phyloP scores from a whole-genome alignment of 2,797 vertebrate species.

The Lacerta viridis region DNA sequence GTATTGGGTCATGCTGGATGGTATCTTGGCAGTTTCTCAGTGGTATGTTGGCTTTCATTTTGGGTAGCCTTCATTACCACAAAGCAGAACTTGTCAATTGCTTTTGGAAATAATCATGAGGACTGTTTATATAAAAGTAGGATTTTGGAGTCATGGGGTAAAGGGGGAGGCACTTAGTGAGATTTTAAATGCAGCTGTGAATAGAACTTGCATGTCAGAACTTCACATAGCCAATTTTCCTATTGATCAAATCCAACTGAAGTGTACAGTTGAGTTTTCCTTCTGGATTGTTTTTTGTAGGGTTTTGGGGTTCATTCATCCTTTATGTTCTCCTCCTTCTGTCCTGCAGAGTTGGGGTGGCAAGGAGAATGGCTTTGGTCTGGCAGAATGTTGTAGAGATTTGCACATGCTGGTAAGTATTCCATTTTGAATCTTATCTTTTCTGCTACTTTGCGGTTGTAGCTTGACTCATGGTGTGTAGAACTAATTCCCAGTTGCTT shows the following conservation, averaged over 20 bases:
- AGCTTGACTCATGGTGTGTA: background rate
- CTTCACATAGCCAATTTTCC: background rate
- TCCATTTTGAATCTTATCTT: background rate
- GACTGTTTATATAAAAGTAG: background rate
- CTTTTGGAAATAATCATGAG: background rate
- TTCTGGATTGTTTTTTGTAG: background rate
- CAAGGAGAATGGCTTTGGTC: conserved; percentile 96
- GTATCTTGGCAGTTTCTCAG: background rate
- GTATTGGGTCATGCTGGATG: background rate
- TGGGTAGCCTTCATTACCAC: background rate
- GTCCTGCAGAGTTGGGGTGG: conserved; percentile 93
- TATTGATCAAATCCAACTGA: background rate
- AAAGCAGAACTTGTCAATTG: background rate
- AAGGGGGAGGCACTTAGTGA: background rate
- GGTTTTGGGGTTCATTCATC: background rate
- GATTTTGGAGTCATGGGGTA: background rate
- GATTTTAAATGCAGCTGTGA: conserved; percentile 16
- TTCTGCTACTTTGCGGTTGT: background rate
- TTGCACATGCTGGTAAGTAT: conserved; percentile 88
- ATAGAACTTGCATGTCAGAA: too few species aligned
- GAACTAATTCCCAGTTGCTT: background rate
- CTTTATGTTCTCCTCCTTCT: conserved; percentile 24
- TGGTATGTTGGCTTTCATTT: background rate
- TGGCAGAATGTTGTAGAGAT: conserved; percentile 96
- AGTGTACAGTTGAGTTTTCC: background rate